phyloP scores from a whole-genome alignment of 2,888 invertebrate species.

The Dicranocentrus wangi region DNA sequence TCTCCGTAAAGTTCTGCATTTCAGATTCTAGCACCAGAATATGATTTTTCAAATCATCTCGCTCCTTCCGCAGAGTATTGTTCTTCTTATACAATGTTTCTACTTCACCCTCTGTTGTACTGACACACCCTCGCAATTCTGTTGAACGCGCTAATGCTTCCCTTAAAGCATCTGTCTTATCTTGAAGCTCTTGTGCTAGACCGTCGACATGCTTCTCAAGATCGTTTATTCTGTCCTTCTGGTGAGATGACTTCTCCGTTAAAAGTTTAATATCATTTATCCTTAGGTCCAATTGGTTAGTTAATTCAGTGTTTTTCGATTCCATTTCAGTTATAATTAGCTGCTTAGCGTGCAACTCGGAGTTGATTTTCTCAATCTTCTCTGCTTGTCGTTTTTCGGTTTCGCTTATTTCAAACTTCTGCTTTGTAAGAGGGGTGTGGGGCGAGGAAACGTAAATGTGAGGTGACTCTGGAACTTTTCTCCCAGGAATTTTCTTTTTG shows the following conservation, averaged over 20 bases:
- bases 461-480: conserved; percentile 47
- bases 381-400: conserved; percentile 19
- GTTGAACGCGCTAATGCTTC: neutral
- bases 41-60: neutral
- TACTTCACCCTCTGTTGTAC: no score
- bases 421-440: conserved; percentile 2
- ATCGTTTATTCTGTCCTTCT: conserved; percentile 79
- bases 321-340: conserved; percentile 34
- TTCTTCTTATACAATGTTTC: neutral
- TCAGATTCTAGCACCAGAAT: no score
- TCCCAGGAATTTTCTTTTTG: conserved; percentile 24
- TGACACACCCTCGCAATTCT: no score
- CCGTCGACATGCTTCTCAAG: conserved; percentile 78
- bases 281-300: conserved; percentile 8
- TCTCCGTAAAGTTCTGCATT: neutral
- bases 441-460: conserved; percentile 56
- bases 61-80: neutral
- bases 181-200: conserved; percentile 77
- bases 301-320: conserved; percentile 30
- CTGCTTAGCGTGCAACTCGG: conserved; percentile 16
- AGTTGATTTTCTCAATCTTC: conserved; percentile 37
- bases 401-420: conserved; percentile 11
- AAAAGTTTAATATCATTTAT: conserved; percentile 19
- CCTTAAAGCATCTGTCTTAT: conserved; percentile 66
- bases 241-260: conserved; percentile 74